A percentile compares a stretch with the other conserved stretches of the same genome.
Conservation (phyloP, 2,113 vertebrate species). For the Prunella himalayana region DNA sequence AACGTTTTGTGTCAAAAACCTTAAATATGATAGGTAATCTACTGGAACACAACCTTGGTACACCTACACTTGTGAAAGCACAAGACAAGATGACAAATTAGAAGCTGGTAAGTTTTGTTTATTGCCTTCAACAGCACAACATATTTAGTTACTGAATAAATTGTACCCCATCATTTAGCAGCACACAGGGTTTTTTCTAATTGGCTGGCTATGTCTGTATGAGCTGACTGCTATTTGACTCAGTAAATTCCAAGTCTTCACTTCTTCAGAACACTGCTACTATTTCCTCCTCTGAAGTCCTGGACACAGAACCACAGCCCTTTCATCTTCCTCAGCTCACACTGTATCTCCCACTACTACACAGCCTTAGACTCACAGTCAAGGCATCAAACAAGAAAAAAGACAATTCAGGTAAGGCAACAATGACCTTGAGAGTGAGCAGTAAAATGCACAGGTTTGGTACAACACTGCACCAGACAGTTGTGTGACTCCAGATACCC, state of each 20-base stretch:
- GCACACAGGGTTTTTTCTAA: background rate
- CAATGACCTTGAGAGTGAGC: background rate
- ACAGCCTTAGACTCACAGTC: background rate
- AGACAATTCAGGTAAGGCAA: background rate
- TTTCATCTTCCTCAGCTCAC: background rate
- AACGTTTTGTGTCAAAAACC: background rate
- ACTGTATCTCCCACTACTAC: background rate
- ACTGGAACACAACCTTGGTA: background rate
- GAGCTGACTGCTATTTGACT: background rate
- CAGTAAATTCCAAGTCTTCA: background rate
- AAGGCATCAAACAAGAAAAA: background rate
- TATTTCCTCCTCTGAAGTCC: background rate
- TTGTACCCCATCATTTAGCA: background rate
- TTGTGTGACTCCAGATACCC: background rate
- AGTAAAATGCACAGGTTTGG: background rate
- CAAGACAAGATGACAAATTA: background rate
- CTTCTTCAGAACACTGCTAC: background rate
- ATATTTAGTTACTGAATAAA: background rate
- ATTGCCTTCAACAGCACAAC: background rate
- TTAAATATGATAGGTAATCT: background rate
- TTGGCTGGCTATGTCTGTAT: background rate
- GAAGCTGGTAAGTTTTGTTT: background rate
- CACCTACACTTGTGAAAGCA: background rate
- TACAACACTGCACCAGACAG: background rate
- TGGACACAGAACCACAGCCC: background rate